Conservation (phyloP, 1,140 invertebrate species). For the Prorops nasuta region DNA sequence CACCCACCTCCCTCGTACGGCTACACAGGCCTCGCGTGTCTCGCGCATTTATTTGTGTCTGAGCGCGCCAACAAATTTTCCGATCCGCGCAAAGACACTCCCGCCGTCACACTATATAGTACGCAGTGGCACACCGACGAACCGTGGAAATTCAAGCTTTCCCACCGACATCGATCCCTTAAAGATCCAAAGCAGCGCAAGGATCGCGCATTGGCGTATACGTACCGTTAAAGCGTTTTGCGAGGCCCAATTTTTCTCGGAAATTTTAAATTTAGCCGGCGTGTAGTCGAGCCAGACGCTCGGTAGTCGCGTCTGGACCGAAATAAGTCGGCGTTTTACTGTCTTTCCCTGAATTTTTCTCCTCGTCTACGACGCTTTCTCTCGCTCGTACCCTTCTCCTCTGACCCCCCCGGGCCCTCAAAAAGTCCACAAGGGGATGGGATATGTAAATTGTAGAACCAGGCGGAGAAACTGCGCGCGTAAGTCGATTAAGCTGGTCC, state of each 20-base stretch:
- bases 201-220: too few species aligned
- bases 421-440: too few species aligned
- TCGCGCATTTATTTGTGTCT: conserved; percentile 37
- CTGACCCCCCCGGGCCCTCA: background rate
- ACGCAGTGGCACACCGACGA: too few species aligned
- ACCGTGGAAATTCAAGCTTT: too few species aligned
- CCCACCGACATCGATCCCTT: too few species aligned
- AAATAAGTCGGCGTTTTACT: conserved; percentile 32
- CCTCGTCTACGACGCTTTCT: conserved; percentile 14
- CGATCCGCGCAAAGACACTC: conserved; percentile 23
- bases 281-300: conserved; percentile 21
- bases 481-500: background rate
- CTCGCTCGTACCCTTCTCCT: background rate
- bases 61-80: conserved; percentile 29
- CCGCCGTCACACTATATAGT: conserved; percentile 15
- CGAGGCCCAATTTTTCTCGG: background rate
- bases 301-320: conserved; percentile 31
- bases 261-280: conserved; percentile 17
- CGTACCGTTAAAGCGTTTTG: too few species aligned
- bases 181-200: too few species aligned
- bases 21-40: background rate
- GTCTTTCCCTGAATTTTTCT: conserved; percentile 18
- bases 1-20: conserved; percentile 21
- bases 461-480: background rate
- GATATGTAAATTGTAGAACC: background rate